Percentiles rank a stretch among this genome's conserved stretches.
These are phyloP conservation scores for Charanyca ferruginea DNA, from an alignment of 2,888 invertebrate genomes.

Conservation along the genomic window DNA sequence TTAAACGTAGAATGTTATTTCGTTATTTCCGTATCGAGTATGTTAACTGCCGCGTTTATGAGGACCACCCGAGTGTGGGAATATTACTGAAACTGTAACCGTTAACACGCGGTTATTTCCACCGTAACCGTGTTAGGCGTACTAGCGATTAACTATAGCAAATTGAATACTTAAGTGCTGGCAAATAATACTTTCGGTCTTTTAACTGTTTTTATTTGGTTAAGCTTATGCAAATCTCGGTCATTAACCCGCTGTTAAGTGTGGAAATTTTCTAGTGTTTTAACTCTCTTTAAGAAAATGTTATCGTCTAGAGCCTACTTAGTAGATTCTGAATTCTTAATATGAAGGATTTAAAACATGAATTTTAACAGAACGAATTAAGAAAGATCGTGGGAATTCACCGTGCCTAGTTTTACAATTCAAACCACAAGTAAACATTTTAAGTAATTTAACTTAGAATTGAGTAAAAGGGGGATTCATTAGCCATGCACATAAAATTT, in stretches of 20 bases:
- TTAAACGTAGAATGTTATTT: constrained; percentile 53
- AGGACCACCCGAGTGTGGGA: constrained; percentile 52
- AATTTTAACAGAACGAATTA: not conserved
- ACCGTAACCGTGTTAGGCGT: constrained; percentile 28
- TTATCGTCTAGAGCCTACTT: not conserved
- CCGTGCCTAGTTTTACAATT: not conserved
- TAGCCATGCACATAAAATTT: constrained; percentile 40
- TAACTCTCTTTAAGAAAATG: not conserved
- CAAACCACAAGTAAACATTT: not conserved
- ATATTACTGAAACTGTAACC: constrained; percentile 48
- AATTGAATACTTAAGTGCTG: constrained; percentile 53
- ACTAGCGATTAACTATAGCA: constrained; percentile 47
- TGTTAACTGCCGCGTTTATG: constrained; percentile 52
- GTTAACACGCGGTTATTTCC: constrained; percentile 43
- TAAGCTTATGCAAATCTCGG: constrained; percentile 41
- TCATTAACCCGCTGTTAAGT: constrained; percentile 25
- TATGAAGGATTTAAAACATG: not conserved
- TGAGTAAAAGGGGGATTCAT: constrained; percentile 20
- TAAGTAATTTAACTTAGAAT: not conserved
- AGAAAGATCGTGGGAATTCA: not conserved
- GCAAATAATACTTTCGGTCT: constrained; percentile 32
- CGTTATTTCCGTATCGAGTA: constrained; percentile 46
- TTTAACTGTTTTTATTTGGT: constrained; percentile 26
- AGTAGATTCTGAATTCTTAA: not conserved
- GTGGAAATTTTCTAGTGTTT: constrained; percentile 16